Evolutionary conservation across 2,113 vertebrate species (phyloP).

Genomic region (Lontra canadensis): DNA sequence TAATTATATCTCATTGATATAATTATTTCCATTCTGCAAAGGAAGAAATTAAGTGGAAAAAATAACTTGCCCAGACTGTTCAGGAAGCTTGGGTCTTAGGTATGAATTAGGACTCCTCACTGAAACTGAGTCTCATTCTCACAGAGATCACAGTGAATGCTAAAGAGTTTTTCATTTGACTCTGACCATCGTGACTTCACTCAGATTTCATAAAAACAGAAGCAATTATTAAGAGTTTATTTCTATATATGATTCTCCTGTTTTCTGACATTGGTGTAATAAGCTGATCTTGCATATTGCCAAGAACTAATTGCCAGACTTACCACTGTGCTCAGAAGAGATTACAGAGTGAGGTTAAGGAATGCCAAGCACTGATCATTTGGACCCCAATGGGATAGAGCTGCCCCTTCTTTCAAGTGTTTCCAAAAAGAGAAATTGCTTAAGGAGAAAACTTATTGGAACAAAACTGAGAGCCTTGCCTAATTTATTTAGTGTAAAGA

Average conservation of each 20-base stretch:
- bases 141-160: neutral
- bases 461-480: neutral
- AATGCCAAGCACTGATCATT: neutral
- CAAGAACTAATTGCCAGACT: neutral
- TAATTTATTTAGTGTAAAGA: neutral
- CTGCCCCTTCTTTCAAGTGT: neutral
- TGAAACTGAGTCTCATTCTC: neutral
- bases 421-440: slow-evolving; percentile 42
- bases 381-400: neutral
- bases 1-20: neutral
- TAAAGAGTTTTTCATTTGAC: neutral
- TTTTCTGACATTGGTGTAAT: neutral
- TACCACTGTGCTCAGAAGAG: neutral
- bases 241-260: neutral
- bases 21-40: neutral
- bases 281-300: neutral
- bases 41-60: neutral
- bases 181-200: neutral
- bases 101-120: neutral
- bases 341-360: neutral
- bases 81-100: neutral
- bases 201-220: neutral
- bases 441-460: neutral
- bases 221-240: slow-evolving; percentile 21
- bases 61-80: neutral